Evolutionary conservation across 2,113 vertebrate genomes (phyloP).

Genomic region (Symphodus melops): DNA sequence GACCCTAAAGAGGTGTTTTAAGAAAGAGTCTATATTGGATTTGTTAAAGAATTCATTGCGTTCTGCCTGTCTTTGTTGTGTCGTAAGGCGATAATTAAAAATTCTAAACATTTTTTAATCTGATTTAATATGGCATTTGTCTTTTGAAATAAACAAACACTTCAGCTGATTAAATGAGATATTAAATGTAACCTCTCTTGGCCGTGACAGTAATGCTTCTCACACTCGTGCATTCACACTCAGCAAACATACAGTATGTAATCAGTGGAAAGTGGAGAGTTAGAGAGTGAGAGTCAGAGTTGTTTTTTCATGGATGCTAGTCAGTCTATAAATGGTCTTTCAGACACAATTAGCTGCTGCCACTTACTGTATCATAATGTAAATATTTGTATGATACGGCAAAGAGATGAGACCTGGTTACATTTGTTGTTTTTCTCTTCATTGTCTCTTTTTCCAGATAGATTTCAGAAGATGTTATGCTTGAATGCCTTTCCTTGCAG

Average conservation of each 20-base stretch:
- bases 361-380: no score
- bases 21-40: neutral
- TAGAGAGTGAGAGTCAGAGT: no score
- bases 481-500: no score
- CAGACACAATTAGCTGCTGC: no score
- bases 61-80: neutral
- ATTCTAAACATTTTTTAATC: constrained; percentile 7
- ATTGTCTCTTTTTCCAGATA: no score
- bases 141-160: constrained; percentile 1
- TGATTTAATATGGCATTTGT: neutral
- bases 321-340: no score
- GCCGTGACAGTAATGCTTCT: neutral
- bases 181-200: neutral
- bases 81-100: neutral
- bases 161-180: neutral
- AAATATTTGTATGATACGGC: no score
- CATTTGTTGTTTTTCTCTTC: no score
- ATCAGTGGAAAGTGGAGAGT: neutral
- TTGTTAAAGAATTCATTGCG: neutral
- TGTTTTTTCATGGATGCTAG: no score
- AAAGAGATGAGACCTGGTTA: no score
- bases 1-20: neutral
- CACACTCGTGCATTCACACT: neutral
- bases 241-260: neutral
- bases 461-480: no score